Base-by-base conservation (phyloP, 2,113 vertebrate species). In the Callipepla californica region DNA sequence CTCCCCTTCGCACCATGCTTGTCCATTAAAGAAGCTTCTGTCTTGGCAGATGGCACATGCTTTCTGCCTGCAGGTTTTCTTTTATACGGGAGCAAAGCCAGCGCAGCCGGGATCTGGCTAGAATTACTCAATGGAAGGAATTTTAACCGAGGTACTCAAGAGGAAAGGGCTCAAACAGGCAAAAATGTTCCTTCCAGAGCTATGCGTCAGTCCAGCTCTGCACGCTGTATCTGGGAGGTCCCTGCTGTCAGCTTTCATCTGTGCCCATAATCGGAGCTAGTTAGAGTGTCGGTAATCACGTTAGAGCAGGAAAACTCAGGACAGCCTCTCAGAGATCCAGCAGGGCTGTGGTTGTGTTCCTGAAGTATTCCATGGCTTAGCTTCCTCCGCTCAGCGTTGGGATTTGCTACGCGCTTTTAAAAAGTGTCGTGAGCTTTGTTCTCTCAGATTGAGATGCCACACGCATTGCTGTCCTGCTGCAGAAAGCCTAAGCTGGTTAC, bases 381-480 rank as follows among this genome's bases (percentile, higher is more conserved):
- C 87, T 96, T 92, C 63, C 70, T 82, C 69, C 44, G 51, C 85
- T 74, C 94, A 88, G 69, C 76, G 32, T 50, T 87, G 86, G 58
- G 87, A 74, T 96, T 92, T 88, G 87, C 66, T 59, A 28, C 69
- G 68, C 8, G 2, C 67, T 91, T 94, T 87, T 87, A 59, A 67
- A 69, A 21, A 59, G 73, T 70, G 83, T 73, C 84, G 73, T 96
- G 90, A 94, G 57, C 92, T 94, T 94, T 93, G 89, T 93, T 90
- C 91, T 40, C n/a, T 70, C 85, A n/a, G 79, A 81, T 76, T 94
- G 86, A 94, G 96, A 96, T 94, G 92, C 93, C 94, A 91, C 91
- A 89, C 2, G 0, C 82, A n/a, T 72, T 91, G 96, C 93, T 94
- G 78, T 86, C 90, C 87, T 86, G 80, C 80, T 96, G 66, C 85